Conservation (phyloP, 1,140 invertebrate genomes). For the Zaprionus tsacasi region DNA sequence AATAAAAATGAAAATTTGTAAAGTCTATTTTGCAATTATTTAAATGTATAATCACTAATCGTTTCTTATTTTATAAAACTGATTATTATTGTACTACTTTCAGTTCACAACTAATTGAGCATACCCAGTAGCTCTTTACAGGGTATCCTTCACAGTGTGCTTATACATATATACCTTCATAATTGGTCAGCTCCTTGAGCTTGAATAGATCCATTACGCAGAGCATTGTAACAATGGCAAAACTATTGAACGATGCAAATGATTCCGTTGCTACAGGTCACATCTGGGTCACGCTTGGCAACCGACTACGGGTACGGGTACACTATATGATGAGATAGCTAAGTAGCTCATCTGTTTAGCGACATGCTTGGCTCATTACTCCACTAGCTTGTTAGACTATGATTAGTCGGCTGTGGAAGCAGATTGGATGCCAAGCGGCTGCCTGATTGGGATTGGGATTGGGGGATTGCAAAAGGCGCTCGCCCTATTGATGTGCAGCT, state of each 20-base stretch:
- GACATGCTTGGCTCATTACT: constrained; percentile 25
- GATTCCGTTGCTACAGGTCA: constrained; percentile 34
- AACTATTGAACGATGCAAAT: constrained; percentile 11
- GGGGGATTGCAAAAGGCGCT: background rate
- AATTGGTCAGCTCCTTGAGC: constrained; percentile 17
- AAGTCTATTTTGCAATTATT: no score
- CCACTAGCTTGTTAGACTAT: constrained; percentile 24
- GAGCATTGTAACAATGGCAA: constrained; percentile 19
- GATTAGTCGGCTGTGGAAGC: background rate
- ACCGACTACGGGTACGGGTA: background rate
- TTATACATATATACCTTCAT: background rate
- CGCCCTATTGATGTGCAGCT: constrained; percentile 17
- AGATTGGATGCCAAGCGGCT: constrained; percentile 6
- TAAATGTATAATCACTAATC: no score
- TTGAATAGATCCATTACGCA: constrained; percentile 31
- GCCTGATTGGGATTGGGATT: constrained; percentile 5
- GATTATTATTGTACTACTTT: no score
- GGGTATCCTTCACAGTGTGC: background rate
- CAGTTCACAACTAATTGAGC: background rate
- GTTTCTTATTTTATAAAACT: no score
- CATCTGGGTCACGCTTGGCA: constrained; percentile 55
- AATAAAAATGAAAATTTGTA: no score
- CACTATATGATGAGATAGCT: constrained; percentile 1
- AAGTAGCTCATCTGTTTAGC: constrained; percentile 17
- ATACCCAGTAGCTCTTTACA: background rate